A percentile compares a stretch with the other conserved stretches of the same genome.
Conservation (phyloP, 2,797 vertebrate genomes). For the Eulemur coronatus region DNA sequence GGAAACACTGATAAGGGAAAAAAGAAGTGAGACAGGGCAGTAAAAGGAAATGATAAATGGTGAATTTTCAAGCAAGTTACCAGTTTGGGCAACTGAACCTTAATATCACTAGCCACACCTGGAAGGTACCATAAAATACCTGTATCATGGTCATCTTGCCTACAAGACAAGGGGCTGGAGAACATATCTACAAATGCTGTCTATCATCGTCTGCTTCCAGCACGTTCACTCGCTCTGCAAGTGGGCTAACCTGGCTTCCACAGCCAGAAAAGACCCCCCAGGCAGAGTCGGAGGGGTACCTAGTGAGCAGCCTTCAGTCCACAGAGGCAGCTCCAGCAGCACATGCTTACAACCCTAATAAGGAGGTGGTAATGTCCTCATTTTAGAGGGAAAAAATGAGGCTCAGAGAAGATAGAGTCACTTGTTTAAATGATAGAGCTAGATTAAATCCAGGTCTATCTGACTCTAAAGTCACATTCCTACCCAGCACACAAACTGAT, state of each 20-base stretch:
- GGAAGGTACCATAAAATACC: not conserved
- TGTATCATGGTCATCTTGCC: not conserved
- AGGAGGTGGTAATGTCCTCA: not conserved
- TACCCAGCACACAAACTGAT: not conserved
- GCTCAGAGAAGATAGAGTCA: not conserved
- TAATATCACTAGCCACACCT: not conserved
- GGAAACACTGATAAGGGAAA: not conserved
- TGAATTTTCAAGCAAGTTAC: not conserved
- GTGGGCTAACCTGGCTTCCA: not conserved
- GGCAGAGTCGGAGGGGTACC: too few relatives aligned
- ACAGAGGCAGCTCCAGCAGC: not conserved
- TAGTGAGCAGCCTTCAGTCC: not conserved
- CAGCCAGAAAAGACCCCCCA: not conserved
- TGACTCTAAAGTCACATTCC: not conserved
- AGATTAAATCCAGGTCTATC: not conserved
- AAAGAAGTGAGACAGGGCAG: not conserved
- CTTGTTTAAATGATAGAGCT: not conserved
- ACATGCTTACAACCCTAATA: fast-evolving
- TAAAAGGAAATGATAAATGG: not conserved
- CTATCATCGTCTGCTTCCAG: not conserved
- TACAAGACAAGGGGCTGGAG: not conserved
- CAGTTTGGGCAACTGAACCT: not conserved
- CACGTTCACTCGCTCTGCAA: not conserved
- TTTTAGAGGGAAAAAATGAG: not conserved
- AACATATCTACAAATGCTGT: not conserved